Evolutionary conservation across 2,113 vertebrate genomes (phyloP).

Genomic region (Mus spicilegus): DNA sequence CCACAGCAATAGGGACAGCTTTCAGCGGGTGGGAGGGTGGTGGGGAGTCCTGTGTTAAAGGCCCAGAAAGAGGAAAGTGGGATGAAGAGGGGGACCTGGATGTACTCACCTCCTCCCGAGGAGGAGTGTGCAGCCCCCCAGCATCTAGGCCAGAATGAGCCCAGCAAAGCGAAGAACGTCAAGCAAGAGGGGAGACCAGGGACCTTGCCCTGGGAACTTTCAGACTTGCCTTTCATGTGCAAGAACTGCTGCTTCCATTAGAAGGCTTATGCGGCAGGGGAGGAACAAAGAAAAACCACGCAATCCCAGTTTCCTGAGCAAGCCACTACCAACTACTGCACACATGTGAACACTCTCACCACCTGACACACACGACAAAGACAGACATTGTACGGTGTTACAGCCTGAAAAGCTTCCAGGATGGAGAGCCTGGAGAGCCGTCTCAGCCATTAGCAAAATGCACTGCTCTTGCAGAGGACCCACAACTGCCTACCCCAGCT

Average conservation of each 20-base stretch:
- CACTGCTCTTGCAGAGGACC: neutral
- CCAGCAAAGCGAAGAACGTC: neutral
- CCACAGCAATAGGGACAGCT: conserved; percentile 96
- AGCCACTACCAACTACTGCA: neutral
- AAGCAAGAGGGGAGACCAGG: neutral
- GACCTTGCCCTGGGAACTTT: neutral
- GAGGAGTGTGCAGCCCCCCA: neutral
- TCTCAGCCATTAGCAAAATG: neutral
- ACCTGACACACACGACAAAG: neutral
- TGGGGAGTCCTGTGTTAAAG: conserved; percentile 87
- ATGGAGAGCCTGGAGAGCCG: too few relatives aligned
- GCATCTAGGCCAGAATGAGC: neutral
- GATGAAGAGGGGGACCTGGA: too few relatives aligned
- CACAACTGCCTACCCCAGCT: neutral
- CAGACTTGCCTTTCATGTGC: neutral
- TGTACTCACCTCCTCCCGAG: too few relatives aligned
- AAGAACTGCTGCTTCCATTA: neutral
- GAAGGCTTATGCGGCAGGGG: neutral
- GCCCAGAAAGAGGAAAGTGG: neutral
- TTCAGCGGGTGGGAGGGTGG: conserved; percentile 89
- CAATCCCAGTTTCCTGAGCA: neutral
- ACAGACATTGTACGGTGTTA: neutral
- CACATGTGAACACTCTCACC: neutral
- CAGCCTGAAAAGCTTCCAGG: neutral
- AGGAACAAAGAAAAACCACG: neutral